Evolutionary conservation across 1,140 invertebrate genomes (phyloP), one percentile per base, ranked within the genome.

Genomic region (Sminthurinus signatus): DNA sequence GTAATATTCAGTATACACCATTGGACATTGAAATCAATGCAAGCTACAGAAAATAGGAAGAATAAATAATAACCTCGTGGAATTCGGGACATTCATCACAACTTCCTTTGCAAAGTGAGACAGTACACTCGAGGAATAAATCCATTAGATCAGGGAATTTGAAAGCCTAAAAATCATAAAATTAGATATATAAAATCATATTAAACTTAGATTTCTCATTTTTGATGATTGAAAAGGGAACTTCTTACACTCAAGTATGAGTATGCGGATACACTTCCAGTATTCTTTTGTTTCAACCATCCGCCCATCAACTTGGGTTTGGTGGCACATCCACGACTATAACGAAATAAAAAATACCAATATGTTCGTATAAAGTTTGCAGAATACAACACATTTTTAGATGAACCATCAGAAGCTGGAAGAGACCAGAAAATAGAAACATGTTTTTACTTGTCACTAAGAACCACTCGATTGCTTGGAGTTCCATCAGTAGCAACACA

Each of bases 141-240:
- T 93, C 88, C 85, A 91, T 89, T 27, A 87, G 83, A 73, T 93
- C 89, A 0, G 89, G 89, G 77, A 93, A 93, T 76, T 91, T 91
- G 75, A 93, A 91, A 0, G 88, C 88, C 75, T 88, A 42, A 1
- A 58, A 44, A 44, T 10, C 27, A 17, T 10, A 54, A 8, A 23
- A 54, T n/a, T 23, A 23, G 14, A 28, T 54, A 8, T 28, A 25
- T 54, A 54, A 27, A 19, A 12, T 48, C 23, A 48, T 48, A 48
- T 48, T 19, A 19, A 23, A 8, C 23, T 25, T 28, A 28, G n/a
- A n/a, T n/a, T n/a, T n/a, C n/a, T n/a, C n/a, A n/a, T n/a, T n/a
- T n/a, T n/a, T n/a, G n/a, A n/a, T n/a, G n/a, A 59, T 42, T 42
- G 10, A 12, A 25, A 28, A 17, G 36, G 32, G 19, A 50, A 15